Evolutionary conservation across 30 jellyfish, hydroid and myxozoan species (phyloP).

Genomic region (Catostylus mosaicus): DNA sequence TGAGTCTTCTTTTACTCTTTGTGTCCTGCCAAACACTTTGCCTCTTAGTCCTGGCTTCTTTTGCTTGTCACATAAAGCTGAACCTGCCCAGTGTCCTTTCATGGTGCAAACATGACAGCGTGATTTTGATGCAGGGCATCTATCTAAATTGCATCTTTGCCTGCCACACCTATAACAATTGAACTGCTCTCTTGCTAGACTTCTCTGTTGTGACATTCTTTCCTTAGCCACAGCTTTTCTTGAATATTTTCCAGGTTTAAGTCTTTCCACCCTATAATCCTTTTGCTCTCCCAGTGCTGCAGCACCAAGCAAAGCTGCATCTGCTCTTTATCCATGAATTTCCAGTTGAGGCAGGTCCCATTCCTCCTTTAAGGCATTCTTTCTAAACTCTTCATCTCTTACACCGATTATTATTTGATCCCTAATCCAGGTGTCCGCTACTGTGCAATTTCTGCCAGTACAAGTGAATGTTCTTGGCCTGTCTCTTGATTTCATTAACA

Average conservation of each 20-base stretch:
- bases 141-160: conserved; percentile 25
- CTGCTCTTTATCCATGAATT: conserved; percentile 35
- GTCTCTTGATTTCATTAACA: too few species aligned
- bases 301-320: conserved; percentile 11
- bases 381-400: conserved; percentile 23
- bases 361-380: conserved; percentile 32
- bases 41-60: conserved; percentile 4
- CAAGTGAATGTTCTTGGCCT: too few species aligned
- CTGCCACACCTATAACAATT: conserved; percentile 13
- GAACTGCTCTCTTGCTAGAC: conserved; percentile 11
- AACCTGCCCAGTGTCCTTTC: conserved; percentile 43
- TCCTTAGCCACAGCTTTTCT: conserved; percentile 7
- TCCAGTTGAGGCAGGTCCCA: conserved; percentile 13
- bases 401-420: too few species aligned
- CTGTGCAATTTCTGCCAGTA: too few species aligned
- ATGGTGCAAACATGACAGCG: conserved; percentile 15
- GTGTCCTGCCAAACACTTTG: conserved; percentile 13
- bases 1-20: conserved; percentile 5
- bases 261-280: conserved; percentile 37
- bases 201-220: conserved; percentile 11
- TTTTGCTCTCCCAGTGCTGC: conserved; percentile 31
- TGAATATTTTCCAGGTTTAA: conserved; percentile 24
- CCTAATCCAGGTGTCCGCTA: too few species aligned
- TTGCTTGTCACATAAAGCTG: conserved; percentile 18
- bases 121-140: conserved; percentile 18